Base-by-base conservation (phyloP, 2,888 invertebrate species). In the Monoplex corrugatus region DNA sequence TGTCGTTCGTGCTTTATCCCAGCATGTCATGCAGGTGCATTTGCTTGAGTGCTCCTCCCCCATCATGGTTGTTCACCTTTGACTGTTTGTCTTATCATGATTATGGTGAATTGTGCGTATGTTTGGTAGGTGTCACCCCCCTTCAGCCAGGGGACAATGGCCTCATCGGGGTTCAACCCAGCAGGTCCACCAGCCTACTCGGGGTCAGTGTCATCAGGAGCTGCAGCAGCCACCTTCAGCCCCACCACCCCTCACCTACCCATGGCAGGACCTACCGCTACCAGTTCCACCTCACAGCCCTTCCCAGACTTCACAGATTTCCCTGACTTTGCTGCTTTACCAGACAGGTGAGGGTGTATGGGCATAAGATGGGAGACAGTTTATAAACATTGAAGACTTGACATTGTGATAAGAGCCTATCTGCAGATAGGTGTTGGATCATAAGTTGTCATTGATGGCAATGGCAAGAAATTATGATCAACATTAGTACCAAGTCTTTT, bases 101-200 rank as follows among this genome's bases (percentile, higher is more conserved):
- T n/a, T n/a, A n/a, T n/a, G n/a, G 50, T 50, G 16, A 13, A 50
- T 13, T 50, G 23, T 13, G 50, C 23, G 32, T 35, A 32, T n/a
- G 89, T 87, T 84, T 86, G 43, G 43, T 93, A 94, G 91, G 92
- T 94, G 28, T 94, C 94, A 90, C 94, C 94, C 13, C 92, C 93
- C 1, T 94, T 93, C 90, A 93, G 91, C 89, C 94, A 94, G 82
- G 89, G 88, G 28, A 84, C 84, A 19, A 88, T 91, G 91, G 87
- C 91, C 50, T 80, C 90, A 90, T 90, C 87, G 80, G 88, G 63
- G 87, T 89, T 40, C 91, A 91, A 86, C 72, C 90, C 35, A 28
- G 84, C 91, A 45, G 89, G 89, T n/a, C 87, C 87, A 8, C 90
- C 85, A 40, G 63, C 84, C 57, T 89, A 90, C 63, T 89, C 90